These are phyloP conservation scores for Crotalus tigris DNA, from an alignment of 2,113 vertebrate genomes.

Conservation along the genomic window DNA sequence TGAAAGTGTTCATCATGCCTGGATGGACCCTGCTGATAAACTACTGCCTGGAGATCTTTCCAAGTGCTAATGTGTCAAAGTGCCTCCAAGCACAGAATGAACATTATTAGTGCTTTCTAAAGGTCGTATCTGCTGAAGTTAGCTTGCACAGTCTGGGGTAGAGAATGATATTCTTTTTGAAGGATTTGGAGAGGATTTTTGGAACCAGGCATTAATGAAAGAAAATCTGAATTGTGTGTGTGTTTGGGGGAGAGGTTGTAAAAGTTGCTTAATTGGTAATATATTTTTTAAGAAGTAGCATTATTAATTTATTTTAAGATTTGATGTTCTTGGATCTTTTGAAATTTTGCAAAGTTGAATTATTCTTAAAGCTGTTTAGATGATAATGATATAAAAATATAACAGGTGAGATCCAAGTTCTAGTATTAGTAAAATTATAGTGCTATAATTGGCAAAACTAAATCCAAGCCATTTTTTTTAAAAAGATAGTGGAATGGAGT, in stretches of 20 bases:
- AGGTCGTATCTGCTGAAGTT: conserved; percentile 53
- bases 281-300: background rate
- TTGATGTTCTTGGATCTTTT: background rate
- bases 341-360: background rate
- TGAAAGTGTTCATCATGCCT: conserved; percentile 63
- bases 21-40: conserved; percentile 55
- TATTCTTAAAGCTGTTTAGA: background rate
- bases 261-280: background rate
- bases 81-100: conserved; percentile 39
- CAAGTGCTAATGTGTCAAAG: conserved; percentile 53
- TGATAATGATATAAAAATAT: background rate
- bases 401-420: background rate
- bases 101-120: conserved; percentile 39
- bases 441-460: background rate
- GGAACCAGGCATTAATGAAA: conserved; percentile 7
- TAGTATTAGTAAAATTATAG: background rate
- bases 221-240: conserved; percentile 20
- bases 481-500: background rate
- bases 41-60: conserved; percentile 38
- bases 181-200: conserved; percentile 11
- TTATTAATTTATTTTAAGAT: background rate
- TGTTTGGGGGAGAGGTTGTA: background rate
- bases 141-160: background rate
- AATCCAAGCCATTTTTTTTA: background rate
- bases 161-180: background rate